Percentiles rank a stretch among this genome's conserved stretches.
These are phyloP conservation scores for Chorisops tibialis DNA, from an alignment of 2,888 invertebrate genomes.

Conservation along the genomic window DNA sequence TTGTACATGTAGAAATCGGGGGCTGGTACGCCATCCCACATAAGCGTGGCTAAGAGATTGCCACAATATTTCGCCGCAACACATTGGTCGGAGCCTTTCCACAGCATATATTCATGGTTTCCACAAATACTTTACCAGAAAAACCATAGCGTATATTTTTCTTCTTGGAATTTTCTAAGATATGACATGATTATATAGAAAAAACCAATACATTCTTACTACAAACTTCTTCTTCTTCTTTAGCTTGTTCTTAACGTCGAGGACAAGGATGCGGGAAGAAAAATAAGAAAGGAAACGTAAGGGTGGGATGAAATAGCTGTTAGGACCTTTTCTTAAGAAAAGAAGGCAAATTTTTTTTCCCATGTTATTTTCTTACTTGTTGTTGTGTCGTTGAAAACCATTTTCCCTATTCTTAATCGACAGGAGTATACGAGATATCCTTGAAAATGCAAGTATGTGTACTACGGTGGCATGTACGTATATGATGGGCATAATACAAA, in stretches of 20 bases:
- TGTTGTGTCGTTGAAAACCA: slow-evolving; percentile 9
- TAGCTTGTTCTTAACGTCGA: slow-evolving; percentile 7
- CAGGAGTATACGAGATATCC: slow-evolving; percentile 23
- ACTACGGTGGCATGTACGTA: background rate
- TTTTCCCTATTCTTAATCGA: slow-evolving; percentile 20
- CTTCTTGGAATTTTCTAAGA: slow-evolving; percentile 10
- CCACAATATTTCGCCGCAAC: slow-evolving; percentile 42
- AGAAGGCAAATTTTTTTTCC: slow-evolving; percentile 12
- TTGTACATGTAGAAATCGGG: background rate
- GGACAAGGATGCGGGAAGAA: background rate
- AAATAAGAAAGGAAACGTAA: too few species aligned
- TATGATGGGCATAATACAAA: background rate
- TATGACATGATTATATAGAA: slow-evolving; percentile 22
- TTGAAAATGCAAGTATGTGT: background rate
- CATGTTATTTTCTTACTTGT: slow-evolving; percentile 11
- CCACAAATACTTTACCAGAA: slow-evolving; percentile 21
- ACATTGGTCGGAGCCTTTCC: slow-evolving; percentile 41
- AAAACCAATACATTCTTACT: slow-evolving; percentile 19
- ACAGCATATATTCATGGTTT: slow-evolving; percentile 21
- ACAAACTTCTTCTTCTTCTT: slow-evolving; percentile 4
- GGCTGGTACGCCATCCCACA: slow-evolving; percentile 21
- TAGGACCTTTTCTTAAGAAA: background rate
- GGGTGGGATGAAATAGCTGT: too few species aligned
- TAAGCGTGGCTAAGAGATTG: slow-evolving; percentile 33
- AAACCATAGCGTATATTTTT: slow-evolving; percentile 13